A percentile compares a stretch with the other conserved stretches of the same genome.
These are phyloP conservation scores for Sympetrum striolatum DNA, from an alignment of 2,888 invertebrate genomes.

Conservation along the genomic window DNA sequence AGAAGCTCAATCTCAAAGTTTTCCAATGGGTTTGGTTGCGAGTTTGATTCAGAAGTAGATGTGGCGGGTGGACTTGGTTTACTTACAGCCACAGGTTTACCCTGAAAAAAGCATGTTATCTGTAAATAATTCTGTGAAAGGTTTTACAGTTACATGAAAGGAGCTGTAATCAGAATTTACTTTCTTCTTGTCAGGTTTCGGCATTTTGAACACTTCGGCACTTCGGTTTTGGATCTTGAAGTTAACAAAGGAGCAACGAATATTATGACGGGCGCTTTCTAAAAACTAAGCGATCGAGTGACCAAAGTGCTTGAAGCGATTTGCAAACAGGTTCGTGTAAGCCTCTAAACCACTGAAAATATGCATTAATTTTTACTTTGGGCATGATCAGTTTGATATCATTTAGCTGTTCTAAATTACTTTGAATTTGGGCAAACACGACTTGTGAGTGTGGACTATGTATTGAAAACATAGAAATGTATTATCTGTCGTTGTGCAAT, in stretches of 20 bases:
- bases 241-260: neutral
- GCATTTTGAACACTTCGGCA: neutral
- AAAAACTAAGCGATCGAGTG: neutral
- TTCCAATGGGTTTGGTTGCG: constrained; percentile 54
- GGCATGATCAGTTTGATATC: constrained; percentile 1
- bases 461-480: neutral
- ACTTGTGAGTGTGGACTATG: neutral
- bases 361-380: constrained; percentile 7
- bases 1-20: constrained; percentile 79
- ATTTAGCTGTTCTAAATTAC: neutral
- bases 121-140: neutral
- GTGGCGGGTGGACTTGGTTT: neutral
- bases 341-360: neutral
- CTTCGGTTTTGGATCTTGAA: neutral
- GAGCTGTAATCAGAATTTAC: neutral
- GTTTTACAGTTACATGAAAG: neutral
- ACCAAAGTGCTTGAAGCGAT: neutral
- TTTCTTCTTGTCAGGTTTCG: neutral
- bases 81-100: neutral
- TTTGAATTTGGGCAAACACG: neutral
- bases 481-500: neutral
- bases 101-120: neutral
- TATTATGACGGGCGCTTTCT: neutral
- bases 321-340: neutral
- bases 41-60: neutral